Conservation (phyloP, 1,140 invertebrate genomes). For the Aphidius gifuensis region DNA sequence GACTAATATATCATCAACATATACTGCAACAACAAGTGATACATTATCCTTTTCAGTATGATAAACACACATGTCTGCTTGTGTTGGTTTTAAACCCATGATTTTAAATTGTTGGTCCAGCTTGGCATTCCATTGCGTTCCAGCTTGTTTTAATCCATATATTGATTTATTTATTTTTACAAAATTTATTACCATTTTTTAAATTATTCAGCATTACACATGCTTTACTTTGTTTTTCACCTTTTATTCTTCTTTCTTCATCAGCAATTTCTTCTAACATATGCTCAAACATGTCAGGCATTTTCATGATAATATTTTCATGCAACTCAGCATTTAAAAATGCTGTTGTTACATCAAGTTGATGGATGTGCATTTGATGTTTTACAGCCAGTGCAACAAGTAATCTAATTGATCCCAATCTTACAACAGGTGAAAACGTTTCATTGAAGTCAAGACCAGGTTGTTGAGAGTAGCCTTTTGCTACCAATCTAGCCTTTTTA, state of each 20-base stretch:
- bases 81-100: too few relatives aligned
- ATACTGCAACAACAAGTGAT: too few relatives aligned
- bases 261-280: too few relatives aligned
- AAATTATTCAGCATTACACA: background rate
- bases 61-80: too few relatives aligned
- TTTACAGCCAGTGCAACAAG: constrained; percentile 22
- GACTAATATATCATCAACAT: too few relatives aligned
- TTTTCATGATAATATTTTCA: constrained; percentile 23
- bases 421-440: constrained; percentile 37
- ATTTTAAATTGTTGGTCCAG: too few relatives aligned
- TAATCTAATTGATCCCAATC: constrained; percentile 28
- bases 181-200: too few relatives aligned
- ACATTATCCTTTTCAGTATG: too few relatives aligned
- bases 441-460: constrained; percentile 35
- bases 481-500: constrained; percentile 35
- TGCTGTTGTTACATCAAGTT: constrained; percentile 46
- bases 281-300: background rate
- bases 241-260: background rate
- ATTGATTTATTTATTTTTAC: too few relatives aligned
- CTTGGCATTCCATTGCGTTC: too few relatives aligned
- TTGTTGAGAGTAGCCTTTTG: constrained; percentile 34
- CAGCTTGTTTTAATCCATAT: too few relatives aligned
- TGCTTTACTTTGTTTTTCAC: constrained; percentile 23
- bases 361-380: constrained; percentile 26
- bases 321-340: constrained; percentile 36